Percentiles rank a stretch among this genome's conserved stretches.
These are phyloP conservation scores for Lethenteron camtschaticum DNA, from an alignment of 2,113 vertebrate genomes.

Conservation along the genomic window DNA sequence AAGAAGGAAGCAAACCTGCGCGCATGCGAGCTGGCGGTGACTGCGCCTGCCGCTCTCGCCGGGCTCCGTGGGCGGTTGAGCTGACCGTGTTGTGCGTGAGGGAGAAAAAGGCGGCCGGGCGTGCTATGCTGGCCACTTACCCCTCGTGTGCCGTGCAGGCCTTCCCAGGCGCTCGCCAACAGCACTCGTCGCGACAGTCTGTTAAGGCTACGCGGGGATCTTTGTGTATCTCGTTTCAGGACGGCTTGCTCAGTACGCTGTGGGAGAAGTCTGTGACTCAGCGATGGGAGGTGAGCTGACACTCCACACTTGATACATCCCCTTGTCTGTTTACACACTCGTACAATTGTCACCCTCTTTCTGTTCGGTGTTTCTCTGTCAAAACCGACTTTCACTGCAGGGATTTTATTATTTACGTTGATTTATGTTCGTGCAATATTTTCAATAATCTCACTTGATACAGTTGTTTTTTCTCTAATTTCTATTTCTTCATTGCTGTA, in stretches of 20 bases:
- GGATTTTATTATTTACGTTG: conserved; percentile 7
- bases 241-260: conserved; percentile 80
- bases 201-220: no score
- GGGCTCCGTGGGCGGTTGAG: no score
- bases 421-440: conserved; percentile 11
- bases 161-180: no score
- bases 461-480: conserved; percentile 13
- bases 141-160: no score
- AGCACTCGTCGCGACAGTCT: no score
- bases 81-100: no score
- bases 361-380: neutral
- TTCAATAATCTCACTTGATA: neutral
- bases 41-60: no score
- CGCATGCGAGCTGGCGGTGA: no score
- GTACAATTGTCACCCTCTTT: neutral
- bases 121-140: no score
- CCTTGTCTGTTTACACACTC: neutral
- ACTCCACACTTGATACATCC: no score
- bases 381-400: neutral
- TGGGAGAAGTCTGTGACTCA: conserved; percentile 95
- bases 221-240: conserved; percentile 19
- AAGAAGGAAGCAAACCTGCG: no score
- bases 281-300: conserved; percentile 65
- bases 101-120: no score
- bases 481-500: conserved; percentile 1